These are phyloP conservation scores for Pongo pygmaeus DNA, from an alignment of 2,113 vertebrate genomes.

Conservation along the genomic window DNA sequence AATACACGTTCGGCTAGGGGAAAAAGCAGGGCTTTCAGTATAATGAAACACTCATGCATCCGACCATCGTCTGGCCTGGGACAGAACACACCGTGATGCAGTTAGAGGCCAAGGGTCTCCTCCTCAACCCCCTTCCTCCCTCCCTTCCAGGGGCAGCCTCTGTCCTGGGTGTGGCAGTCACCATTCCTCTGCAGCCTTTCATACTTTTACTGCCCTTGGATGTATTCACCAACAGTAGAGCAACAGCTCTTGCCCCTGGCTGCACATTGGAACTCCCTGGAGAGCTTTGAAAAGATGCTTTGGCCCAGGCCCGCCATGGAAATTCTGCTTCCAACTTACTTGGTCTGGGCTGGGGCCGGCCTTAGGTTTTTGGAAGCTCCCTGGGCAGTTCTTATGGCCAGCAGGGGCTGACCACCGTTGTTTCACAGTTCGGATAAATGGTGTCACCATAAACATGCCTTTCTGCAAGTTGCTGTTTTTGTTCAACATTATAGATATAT, in stretches of 20 bases:
- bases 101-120: background rate
- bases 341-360: background rate
- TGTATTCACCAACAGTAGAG: background rate
- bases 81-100: accelerated
- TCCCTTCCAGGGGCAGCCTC: background rate
- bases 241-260: background rate
- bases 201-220: background rate
- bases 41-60: background rate
- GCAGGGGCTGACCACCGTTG: accelerated
- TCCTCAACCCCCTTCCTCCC: background rate
- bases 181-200: background rate
- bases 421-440: accelerated
- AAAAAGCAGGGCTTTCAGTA: background rate
- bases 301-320: background rate
- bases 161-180: background rate
- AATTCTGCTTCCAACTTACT: background rate
- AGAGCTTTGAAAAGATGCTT: background rate
- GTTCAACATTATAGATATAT: accelerated
- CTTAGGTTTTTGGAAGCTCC: background rate
- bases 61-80: background rate
- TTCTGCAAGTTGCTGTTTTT: background rate
- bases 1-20: background rate
- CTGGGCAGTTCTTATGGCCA: accelerated
- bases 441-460: background rate
- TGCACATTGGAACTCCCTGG: background rate